Conservation (phyloP, 2,888 invertebrate genomes). For the Reticulitermes lucifugus region DNA sequence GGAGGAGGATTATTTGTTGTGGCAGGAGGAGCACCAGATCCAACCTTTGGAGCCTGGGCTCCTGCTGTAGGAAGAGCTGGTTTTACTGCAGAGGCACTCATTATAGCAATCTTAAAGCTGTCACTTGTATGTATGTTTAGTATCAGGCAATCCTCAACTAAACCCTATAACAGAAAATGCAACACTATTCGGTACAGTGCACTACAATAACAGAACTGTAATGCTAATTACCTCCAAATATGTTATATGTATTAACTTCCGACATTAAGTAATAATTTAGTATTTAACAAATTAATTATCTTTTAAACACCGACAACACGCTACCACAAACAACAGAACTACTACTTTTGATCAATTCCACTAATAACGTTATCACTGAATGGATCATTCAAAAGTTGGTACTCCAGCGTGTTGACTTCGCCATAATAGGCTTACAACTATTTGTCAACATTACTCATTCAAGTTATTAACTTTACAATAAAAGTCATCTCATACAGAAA, state of each 20-base stretch:
- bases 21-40: slow-evolving; percentile 57
- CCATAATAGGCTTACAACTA: slow-evolving; percentile 51
- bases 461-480: slow-evolving; percentile 12
- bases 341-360: background rate
- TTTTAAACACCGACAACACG: background rate
- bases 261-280: background rate
- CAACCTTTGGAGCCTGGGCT: slow-evolving; percentile 57
- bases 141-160: background rate
- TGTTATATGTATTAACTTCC: background rate
- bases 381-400: slow-evolving; percentile 49
- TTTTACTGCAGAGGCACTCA: slow-evolving; percentile 62
- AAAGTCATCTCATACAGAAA: background rate
- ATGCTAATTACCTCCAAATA: background rate
- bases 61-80: slow-evolving; percentile 60
- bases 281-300: background rate
- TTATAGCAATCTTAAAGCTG: slow-evolving; percentile 51
- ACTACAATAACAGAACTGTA: background rate
- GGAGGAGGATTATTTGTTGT: slow-evolving; percentile 54
- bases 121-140: background rate
- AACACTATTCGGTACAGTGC: background rate
- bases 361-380: background rate
- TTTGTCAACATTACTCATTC: slow-evolving; percentile 51
- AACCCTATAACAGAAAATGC: slow-evolving; percentile 5
- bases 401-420: slow-evolving; percentile 47
- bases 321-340: background rate